Percentiles rank a stretch among this genome's conserved stretches.
Evolutionary conservation across 2,113 vertebrate genomes (phyloP).

Genomic region (Rhipidura dahli): DNA sequence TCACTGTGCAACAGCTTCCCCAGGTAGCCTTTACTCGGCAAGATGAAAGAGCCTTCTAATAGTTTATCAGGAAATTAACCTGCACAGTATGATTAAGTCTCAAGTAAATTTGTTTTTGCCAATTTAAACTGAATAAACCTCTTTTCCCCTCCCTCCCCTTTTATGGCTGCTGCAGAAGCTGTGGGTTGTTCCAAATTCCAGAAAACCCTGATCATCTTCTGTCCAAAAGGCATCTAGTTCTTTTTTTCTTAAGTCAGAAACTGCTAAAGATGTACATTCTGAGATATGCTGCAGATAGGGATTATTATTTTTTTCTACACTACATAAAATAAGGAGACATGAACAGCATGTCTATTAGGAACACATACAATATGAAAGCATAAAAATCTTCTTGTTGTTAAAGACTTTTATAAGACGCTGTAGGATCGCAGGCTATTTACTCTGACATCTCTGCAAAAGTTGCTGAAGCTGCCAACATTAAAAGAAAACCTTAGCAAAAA

Average conservation of each 20-base stretch:
- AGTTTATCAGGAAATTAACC: slow-evolving; percentile 9
- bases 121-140: slow-evolving; percentile 27
- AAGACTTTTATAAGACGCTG: slow-evolving; percentile 16
- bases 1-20: slow-evolving; percentile 6
- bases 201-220: neutral
- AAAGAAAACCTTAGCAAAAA: neutral
- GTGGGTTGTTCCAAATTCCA: neutral
- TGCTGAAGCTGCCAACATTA: slow-evolving; percentile 33
- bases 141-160: neutral
- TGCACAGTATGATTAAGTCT: slow-evolving; percentile 23
- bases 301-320: slow-evolving; percentile 30
- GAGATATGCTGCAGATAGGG: neutral
- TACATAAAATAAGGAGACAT: slow-evolving; percentile 28
- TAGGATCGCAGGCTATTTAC: slow-evolving; percentile 46
- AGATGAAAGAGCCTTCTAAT: slow-evolving; percentile 39
- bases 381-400: slow-evolving; percentile 9
- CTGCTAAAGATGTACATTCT: slow-evolving; percentile 9
- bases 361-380: slow-evolving; percentile 8
- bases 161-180: neutral
- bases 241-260: slow-evolving; percentile 2
- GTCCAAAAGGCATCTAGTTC: neutral
- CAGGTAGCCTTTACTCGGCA: slow-evolving; percentile 45
- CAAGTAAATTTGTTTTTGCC: slow-evolving; percentile 10
- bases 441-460: slow-evolving; percentile 38
- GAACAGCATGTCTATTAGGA: slow-evolving; percentile 53